Evolutionary conservation across 30 jellyfish, hydroid and myxozoan genomes (phyloP).

Genomic region (Hydractinia echinata): DNA sequence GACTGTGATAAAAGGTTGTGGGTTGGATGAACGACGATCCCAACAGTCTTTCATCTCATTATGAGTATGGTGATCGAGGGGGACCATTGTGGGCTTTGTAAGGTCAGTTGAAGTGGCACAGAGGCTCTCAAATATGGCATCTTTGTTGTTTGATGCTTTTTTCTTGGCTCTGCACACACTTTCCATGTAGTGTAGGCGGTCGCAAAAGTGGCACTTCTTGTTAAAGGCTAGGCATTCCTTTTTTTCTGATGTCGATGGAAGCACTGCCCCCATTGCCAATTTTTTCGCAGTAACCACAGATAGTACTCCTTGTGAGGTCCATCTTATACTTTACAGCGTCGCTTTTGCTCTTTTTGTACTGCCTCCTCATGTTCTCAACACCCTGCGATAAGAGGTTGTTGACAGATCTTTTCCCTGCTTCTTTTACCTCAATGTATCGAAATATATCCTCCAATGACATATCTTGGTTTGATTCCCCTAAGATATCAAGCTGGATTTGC

Average conservation of each 20-base stretch:
- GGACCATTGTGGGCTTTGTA: not conserved
- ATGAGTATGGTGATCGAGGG: not conserved
- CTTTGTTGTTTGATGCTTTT: not conserved
- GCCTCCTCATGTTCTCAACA: not conserved
- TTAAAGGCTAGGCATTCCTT: not conserved
- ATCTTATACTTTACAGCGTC: not conserved
- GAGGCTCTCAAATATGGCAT: not conserved
- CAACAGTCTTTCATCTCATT: too few species aligned
- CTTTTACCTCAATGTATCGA: not conserved
- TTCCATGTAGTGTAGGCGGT: not conserved
- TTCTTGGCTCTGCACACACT: not conserved
- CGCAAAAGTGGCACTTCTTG: slow-evolving; percentile 1
- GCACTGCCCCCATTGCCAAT: not conserved
- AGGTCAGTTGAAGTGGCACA: not conserved
- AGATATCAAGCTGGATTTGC: not conserved
- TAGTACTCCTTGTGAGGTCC: not conserved
- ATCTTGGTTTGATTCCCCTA: not conserved
- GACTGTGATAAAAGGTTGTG: not conserved
- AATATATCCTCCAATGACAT: not conserved
- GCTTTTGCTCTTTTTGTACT: not conserved
- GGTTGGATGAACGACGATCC: not conserved
- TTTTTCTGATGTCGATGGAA: not conserved
- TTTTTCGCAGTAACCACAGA: slow-evolving; percentile 1
- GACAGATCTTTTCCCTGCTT: slow-evolving; percentile 16
- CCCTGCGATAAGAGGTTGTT: not conserved